Evolutionary conservation across 1,140 invertebrate species (phyloP), one percentile per base, ranked within the genome.

Genomic region (Zaprionus kolodkinae): DNA sequence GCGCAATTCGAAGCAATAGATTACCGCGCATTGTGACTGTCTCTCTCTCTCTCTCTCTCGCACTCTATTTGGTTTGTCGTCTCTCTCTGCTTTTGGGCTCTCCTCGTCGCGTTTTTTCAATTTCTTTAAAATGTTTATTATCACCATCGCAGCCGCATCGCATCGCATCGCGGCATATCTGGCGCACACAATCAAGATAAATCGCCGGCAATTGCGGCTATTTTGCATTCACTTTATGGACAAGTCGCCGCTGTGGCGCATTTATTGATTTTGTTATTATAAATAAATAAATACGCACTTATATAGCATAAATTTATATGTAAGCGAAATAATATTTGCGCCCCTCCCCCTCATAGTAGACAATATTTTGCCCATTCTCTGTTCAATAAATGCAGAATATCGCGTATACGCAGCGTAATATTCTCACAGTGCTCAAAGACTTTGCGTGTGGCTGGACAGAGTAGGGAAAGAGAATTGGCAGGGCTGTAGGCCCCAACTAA

Each of bases 191-290:
- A 88, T 88, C 84, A 75, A 89, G 85, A 88, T 88, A 88, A 89
- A 89, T 89, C 85, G 81, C 67, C 75, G 75, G 68, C 80, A 89
- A 84, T 89, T 89, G 84, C 35, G 84, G 78, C 65, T 68, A 68
- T 83, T 69, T 73, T 69, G 68, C 72, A 78, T 72, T 73, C 76
- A 54, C 64, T 84, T 89, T 87, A 84, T 87, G 87, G 74, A 72
- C 74, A 73, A 78, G 77, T 76, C 78, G 80, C 74, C 85, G 68
- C 55, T 40, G 59, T 27, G 85, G 74, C 80, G 78, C 78, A 80
- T 75, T 89, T 88, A 88, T 88, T 89, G 84, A 88, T 88, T 88
- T 89, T 87, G 71, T 81, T 84, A 84, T 89, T 89, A 88, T 87
- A 79, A 79, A 76, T 65, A 79, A 76, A 69, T 36, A 62, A 83